Evolutionary conservation across 53 echinoderm and acorn worm genomes (phyloP).

Genomic region (Apostichopus leukothele): DNA sequence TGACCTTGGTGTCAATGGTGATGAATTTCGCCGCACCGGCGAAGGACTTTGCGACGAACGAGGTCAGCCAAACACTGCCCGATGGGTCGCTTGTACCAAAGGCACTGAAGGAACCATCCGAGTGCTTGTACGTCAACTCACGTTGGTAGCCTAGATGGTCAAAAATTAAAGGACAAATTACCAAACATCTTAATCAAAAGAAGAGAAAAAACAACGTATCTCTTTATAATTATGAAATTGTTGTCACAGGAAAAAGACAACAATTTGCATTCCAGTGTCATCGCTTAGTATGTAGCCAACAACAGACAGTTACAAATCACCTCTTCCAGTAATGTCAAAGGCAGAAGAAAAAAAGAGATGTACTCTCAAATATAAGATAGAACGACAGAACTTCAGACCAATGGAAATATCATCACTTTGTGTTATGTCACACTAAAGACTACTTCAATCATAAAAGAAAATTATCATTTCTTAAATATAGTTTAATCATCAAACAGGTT

Average conservation of each 20-base stretch:
- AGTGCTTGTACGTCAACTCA: constrained; percentile 81
- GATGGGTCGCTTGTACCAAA: constrained; percentile 68
- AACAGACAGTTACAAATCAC: no score
- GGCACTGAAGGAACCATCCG: constrained; percentile 86
- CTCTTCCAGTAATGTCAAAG: not conserved
- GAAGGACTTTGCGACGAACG: constrained; percentile 87
- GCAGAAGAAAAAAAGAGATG: not conserved
- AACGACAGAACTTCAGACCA: no score
- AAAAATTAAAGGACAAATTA: not conserved
- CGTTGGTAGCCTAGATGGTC: constrained; percentile 71
- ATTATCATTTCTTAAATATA: no score
- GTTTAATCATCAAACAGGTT: no score
- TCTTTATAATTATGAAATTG: not conserved
- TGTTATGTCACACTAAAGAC: no score
- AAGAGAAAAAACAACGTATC: not conserved
- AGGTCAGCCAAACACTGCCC: constrained; percentile 91
- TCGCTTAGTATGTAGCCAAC: no score
- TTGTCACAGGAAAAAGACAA: not conserved
- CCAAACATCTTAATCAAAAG: not conserved
- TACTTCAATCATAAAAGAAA: no score
- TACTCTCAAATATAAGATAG: not conserved
- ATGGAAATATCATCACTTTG: no score
- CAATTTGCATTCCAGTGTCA: no score
- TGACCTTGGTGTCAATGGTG: constrained; percentile 67
- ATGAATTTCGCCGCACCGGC: constrained; percentile 68